Evolutionary conservation across 2,113 vertebrate genomes (phyloP).

Genomic region (Eclectus roratus): DNA sequence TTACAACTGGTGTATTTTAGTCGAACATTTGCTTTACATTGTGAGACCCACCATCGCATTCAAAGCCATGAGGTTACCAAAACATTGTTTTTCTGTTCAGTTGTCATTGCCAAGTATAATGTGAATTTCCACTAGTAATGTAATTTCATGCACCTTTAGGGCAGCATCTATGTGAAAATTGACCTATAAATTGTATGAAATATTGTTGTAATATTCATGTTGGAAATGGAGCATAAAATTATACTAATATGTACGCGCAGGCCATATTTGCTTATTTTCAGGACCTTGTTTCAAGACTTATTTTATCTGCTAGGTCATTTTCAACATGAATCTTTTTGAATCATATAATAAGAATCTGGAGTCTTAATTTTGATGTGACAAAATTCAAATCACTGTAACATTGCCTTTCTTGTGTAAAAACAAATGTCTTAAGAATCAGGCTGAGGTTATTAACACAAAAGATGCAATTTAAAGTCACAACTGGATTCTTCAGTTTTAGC

Average conservation of each 20-base stretch:
- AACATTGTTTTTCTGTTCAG: background rate
- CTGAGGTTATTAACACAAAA: background rate
- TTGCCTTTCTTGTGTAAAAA: background rate
- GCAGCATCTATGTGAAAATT: conserved; percentile 37
- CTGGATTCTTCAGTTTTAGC: background rate
- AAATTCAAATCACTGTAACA: background rate
- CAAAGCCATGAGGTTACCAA: background rate
- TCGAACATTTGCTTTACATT: background rate
- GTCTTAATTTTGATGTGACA: background rate
- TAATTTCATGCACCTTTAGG: conserved; percentile 35
- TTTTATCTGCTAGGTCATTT: background rate
- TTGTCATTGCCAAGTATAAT: background rate
- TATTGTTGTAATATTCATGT: conserved; percentile 34
- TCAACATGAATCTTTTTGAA: background rate
- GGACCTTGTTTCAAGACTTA: background rate
- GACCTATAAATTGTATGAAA: conserved; percentile 39
- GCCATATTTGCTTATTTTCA: background rate
- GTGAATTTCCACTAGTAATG: background rate
- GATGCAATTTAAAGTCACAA: background rate
- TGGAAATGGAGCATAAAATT: conserved; percentile 47
- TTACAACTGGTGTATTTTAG: background rate
- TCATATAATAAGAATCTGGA: background rate
- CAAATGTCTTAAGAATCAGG: background rate
- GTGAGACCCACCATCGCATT: background rate
- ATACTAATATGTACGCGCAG: background rate